phyloP scores from a whole-genome alignment of 1,140 invertebrate genomes.

The Chrysomallon squamiferum region DNA sequence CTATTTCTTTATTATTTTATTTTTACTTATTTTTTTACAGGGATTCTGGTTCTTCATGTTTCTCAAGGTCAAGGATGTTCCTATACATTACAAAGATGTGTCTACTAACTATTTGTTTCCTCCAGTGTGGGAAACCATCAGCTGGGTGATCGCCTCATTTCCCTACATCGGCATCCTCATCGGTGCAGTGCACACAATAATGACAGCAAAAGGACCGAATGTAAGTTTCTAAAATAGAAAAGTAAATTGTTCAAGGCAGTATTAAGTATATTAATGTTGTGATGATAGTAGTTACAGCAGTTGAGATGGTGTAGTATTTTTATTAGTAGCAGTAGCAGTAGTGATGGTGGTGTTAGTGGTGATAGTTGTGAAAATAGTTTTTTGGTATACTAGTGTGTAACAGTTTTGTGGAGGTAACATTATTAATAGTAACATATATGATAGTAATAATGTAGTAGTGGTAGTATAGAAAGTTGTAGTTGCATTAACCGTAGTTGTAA shows the following conservation, averaged over 20 bases:
- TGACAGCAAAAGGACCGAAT: constrained; percentile 19
- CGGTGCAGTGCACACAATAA: constrained; percentile 37
- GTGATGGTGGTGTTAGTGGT: too few relatives aligned
- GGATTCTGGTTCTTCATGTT: constrained; percentile 35
- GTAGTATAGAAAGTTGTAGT: too few relatives aligned
- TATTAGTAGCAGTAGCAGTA: too few relatives aligned
- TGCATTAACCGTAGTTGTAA: too few relatives aligned
- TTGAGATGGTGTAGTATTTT: not conserved
- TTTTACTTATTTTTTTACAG: constrained; percentile 11
- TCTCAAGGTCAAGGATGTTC: constrained; percentile 13
- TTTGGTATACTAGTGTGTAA: too few relatives aligned
- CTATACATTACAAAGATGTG: constrained; percentile 13
- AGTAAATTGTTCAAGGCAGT: too few relatives aligned
- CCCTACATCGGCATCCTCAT: constrained; percentile 40
- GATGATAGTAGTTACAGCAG: not conserved
- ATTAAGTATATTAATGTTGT: not conserved
- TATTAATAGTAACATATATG: too few relatives aligned
- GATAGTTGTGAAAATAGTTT: not conserved
- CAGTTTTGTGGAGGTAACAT: too few relatives aligned
- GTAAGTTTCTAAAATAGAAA: constrained; percentile 3
- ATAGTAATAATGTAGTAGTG: too few relatives aligned
- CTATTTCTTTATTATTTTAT: too few relatives aligned
- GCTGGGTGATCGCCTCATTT: constrained; percentile 38
- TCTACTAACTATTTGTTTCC: constrained; percentile 14
- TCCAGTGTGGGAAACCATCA: constrained; percentile 30